These are phyloP conservation scores for Athene noctua DNA, from an alignment of 2,113 vertebrate species.

Conservation along the genomic window DNA sequence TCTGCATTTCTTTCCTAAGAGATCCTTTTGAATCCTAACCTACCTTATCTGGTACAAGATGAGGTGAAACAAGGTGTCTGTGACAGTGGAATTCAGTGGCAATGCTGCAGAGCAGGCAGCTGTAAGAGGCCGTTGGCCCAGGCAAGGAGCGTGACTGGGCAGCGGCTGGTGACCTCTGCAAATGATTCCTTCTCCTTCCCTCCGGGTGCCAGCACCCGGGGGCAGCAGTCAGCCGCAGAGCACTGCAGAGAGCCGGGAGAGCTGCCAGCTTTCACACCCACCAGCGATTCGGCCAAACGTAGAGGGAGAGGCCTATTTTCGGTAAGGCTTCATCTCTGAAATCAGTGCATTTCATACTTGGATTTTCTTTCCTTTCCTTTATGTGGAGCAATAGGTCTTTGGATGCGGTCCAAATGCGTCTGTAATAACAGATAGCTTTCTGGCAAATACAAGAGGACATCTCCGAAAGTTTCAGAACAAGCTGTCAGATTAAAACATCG, in stretches of 20 bases:
- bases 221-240: not conserved
- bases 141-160: not conserved
- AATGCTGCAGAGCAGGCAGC: not conserved
- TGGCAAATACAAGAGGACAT: not conserved
- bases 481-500: not conserved
- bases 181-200: not conserved
- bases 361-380: not conserved
- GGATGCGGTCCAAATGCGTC: not conserved
- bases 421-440: not conserved
- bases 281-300: accelerated
- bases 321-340: accelerated
- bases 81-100: not conserved
- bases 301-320: not conserved
- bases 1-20: not conserved
- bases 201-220: not conserved
- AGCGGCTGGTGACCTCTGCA: not conserved
- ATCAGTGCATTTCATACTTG: not conserved
- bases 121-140: not conserved
- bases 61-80: not conserved
- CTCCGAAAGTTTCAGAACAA: not conserved
- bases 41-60: not conserved
- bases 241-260: not conserved
- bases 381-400: not conserved
- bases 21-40: not conserved
- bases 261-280: not conserved